Conservation (phyloP, 2,113 vertebrate genomes). For the Carlito syrichta region DNA sequence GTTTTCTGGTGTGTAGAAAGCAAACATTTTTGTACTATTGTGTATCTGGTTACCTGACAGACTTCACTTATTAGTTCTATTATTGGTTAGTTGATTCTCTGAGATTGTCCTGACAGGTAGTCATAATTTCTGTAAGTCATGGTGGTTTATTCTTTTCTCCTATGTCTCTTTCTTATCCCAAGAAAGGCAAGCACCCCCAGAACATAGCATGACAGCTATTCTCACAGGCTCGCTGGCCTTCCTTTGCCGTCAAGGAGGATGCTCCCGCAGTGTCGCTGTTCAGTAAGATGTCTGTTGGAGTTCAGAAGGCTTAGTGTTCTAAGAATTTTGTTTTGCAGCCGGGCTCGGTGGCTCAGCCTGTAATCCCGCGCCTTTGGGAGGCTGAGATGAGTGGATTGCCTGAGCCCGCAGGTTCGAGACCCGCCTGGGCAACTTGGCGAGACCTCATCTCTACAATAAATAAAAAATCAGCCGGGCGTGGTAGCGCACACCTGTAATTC, state of each 20-base stretch:
- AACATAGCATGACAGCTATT: rapidly evolving
- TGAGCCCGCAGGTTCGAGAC: too few species aligned
- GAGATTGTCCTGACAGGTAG: neutral
- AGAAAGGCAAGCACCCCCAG: neutral
- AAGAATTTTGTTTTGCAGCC: neutral
- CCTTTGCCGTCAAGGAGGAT: neutral
- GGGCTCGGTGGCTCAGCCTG: too few species aligned
- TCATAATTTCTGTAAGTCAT: neutral
- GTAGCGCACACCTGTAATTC: too few species aligned
- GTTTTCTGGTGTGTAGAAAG: neutral
- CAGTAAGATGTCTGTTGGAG: neutral
- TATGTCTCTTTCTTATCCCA: neutral
- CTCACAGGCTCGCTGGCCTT: rapidly evolving
- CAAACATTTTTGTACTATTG: neutral
- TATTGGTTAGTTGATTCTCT: neutral
- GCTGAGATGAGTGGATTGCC: too few species aligned
- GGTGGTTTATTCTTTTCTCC: neutral
- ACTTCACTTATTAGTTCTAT: neutral
- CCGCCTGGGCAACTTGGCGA: too few species aligned
- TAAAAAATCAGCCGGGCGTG: too few species aligned
- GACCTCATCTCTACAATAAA: too few species aligned
- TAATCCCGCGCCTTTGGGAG: too few species aligned
- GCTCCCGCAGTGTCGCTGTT: neutral
- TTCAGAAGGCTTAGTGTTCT: neutral
- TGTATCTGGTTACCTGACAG: neutral